Evolutionary conservation across 2,888 invertebrate species (phyloP).

Genomic region (Plagodis dolabraria): DNA sequence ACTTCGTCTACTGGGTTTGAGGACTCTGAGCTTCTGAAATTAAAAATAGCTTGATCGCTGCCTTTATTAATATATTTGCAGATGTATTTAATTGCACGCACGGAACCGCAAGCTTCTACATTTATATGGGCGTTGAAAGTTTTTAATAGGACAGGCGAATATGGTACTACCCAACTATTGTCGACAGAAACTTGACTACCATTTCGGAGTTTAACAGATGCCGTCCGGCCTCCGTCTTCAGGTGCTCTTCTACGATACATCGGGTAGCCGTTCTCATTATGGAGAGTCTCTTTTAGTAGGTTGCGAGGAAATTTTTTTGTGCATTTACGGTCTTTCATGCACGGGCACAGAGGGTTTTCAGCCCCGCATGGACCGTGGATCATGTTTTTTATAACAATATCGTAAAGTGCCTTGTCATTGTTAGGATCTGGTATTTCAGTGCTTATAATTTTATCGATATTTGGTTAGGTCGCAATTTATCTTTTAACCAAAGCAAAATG

Average conservation of each 20-base stretch:
- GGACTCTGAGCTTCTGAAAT: background rate
- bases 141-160: slow-evolving; percentile 34
- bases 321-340: slow-evolving; percentile 40
- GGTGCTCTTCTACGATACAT: slow-evolving; percentile 41
- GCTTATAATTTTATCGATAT: slow-evolving; percentile 38
- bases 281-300: slow-evolving; percentile 30
- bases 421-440: slow-evolving; percentile 42
- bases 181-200: slow-evolving; percentile 19
- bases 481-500: slow-evolving; percentile 37
- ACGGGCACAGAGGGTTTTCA: slow-evolving; percentile 33
- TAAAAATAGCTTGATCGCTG: slow-evolving; percentile 32
- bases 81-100: slow-evolving; percentile 35
- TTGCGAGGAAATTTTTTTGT: slow-evolving; percentile 40
- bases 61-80: slow-evolving; percentile 42
- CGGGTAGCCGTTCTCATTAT: slow-evolving; percentile 40
- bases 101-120: slow-evolving; percentile 34
- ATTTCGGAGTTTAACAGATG: slow-evolving; percentile 26
- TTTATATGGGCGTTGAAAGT: slow-evolving; percentile 34
- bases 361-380: slow-evolving; percentile 45
- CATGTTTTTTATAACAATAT: slow-evolving; percentile 41
- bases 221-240: slow-evolving; percentile 35
- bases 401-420: slow-evolving; percentile 28
- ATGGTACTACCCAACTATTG: slow-evolving; percentile 37
- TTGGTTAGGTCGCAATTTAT: slow-evolving; percentile 33
- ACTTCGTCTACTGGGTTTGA: background rate